phyloP scores from a whole-genome alignment of 2,888 invertebrate genomes.

The Drosophila colorata region DNA sequence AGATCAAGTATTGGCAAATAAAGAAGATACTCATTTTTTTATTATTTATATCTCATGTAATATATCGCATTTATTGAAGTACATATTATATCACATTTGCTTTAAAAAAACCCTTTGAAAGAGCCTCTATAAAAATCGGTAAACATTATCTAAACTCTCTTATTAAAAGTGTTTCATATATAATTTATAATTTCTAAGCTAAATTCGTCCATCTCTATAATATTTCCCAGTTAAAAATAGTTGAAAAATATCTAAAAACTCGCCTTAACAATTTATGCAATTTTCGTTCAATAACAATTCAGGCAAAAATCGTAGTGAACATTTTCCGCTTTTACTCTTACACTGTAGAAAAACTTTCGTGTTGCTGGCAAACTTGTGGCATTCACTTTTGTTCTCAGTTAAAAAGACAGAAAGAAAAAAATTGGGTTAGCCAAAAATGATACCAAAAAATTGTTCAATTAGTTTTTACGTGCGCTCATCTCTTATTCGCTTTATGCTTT shows the following conservation, averaged over 20 bases:
- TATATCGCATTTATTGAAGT: too few species aligned
- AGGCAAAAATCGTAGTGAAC: constrained; percentile 29
- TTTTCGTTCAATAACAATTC: constrained; percentile 38
- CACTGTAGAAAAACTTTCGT: constrained; percentile 47
- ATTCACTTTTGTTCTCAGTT: constrained; percentile 55
- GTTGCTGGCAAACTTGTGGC: constrained; percentile 52
- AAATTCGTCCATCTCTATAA: too few species aligned
- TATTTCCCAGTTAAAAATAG: too few species aligned
- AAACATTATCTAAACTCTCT: too few species aligned
- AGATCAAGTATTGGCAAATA: too few species aligned
- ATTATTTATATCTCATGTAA: too few species aligned
- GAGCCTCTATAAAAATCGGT: too few species aligned
- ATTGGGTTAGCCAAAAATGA: constrained; percentile 58
- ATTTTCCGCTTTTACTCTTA: constrained; percentile 36
- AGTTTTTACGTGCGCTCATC: constrained; percentile 50
- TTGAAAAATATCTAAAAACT: constrained; percentile 5
- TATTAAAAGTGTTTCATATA: too few species aligned
- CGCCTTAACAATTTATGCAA: constrained; percentile 10
- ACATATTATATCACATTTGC: too few species aligned
- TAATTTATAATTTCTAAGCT: too few species aligned
- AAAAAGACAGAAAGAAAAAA: constrained; percentile 8
- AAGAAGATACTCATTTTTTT: too few species aligned
- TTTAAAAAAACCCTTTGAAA: too few species aligned
- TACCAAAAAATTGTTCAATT: constrained; percentile 62
- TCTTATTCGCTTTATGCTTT: constrained; percentile 52